phyloP scores from a whole-genome alignment of 2,888 invertebrate genomes.

The Andrena fulva region DNA sequence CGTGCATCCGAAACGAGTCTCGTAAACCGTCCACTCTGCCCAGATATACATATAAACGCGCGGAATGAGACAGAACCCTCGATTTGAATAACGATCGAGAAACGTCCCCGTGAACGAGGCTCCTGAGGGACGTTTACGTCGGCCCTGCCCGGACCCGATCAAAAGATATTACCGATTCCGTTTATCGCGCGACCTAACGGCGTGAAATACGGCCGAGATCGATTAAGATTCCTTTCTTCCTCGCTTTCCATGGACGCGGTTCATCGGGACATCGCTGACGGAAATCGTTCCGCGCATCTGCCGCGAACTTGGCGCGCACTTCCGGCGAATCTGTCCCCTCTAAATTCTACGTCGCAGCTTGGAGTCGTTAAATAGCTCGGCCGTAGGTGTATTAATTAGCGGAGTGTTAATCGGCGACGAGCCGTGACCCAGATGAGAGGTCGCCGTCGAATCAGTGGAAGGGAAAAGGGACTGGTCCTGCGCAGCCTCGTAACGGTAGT shows the following conservation, averaged over 20 bases:
- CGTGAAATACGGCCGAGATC: constrained; percentile 52
- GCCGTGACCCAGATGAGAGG: constrained; percentile 29
- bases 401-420: constrained; percentile 63
- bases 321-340: neutral
- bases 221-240: constrained; percentile 29
- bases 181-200: constrained; percentile 40
- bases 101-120: constrained; percentile 48
- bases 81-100: constrained; percentile 69
- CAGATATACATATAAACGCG: constrained; percentile 32
- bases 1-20: constrained; percentile 36
- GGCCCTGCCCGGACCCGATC: constrained; percentile 35
- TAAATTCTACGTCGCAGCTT: neutral
- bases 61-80: constrained; percentile 39
- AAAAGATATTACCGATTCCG: constrained; percentile 51
- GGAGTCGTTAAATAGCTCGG: neutral
- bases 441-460: constrained; percentile 30
- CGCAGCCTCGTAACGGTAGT: constrained; percentile 50
- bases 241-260: neutral
- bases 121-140: constrained; percentile 56
- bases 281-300: constrained; percentile 25
- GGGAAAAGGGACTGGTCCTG: constrained; percentile 35
- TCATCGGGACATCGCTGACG: neutral
- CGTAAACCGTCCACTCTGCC: constrained; percentile 39
- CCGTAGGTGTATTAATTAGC: constrained; percentile 64
- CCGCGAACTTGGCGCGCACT: neutral